Evolutionary conservation across 2,113 vertebrate species (phyloP).

Genomic region (Dipodomys spectabilis): DNA sequence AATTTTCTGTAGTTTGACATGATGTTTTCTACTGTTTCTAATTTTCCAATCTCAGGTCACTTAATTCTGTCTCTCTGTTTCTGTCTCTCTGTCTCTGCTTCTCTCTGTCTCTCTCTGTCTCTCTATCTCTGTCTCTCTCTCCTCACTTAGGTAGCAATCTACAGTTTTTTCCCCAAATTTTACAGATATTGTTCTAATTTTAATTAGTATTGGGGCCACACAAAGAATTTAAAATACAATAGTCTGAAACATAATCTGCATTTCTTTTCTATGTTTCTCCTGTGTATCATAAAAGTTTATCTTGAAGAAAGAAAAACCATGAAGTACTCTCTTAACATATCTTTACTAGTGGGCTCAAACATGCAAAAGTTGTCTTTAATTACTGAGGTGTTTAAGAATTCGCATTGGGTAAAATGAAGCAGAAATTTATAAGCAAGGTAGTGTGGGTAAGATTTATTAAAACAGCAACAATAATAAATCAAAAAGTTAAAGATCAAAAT

Average conservation of each 20-base stretch:
- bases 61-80: background rate
- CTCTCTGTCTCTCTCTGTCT: background rate
- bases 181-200: background rate
- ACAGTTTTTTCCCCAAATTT: background rate
- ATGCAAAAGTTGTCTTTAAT: background rate
- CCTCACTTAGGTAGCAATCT: background rate
- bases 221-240: background rate
- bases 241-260: background rate
- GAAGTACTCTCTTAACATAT: background rate
- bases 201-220: background rate
- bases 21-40: background rate
- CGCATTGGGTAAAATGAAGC: background rate
- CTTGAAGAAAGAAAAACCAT: background rate
- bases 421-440: background rate
- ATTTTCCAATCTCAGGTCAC: background rate
- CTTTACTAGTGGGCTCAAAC: background rate
- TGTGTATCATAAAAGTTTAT: background rate
- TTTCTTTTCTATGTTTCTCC: background rate
- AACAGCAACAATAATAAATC: background rate
- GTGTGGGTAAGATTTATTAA: background rate
- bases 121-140: background rate
- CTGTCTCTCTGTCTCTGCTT: background rate
- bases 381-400: background rate
- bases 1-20: background rate
- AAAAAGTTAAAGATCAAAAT: background rate